Base-by-base conservation (phyloP, 2,888 invertebrate genomes). In the Orthosia gracilis region DNA sequence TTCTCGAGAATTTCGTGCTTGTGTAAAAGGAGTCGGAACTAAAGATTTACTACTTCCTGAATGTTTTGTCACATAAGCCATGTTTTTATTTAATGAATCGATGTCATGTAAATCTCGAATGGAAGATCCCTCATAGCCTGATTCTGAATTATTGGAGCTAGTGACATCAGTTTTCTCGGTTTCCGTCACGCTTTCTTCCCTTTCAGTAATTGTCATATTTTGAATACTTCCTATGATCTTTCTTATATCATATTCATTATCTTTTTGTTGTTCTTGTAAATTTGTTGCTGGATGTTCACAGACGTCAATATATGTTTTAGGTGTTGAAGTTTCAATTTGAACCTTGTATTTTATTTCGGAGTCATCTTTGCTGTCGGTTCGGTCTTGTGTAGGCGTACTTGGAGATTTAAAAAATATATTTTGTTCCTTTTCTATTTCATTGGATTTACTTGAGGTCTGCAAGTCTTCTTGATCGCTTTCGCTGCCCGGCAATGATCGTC, bases 71-170 rank as follows among this genome's bases (percentile, higher is more conserved):
- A 71, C 76, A 61, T 21, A 62, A 52, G 78, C 57, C 31, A 71
- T 52, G 73, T 70, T 82, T 65, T 82, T 89, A 71, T 78, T 86
- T 17, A 76, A 59, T 18, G 73, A 73, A 67, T 90, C 88, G 40
- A 82, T 78, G 57, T 91, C 90, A 74, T 88, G 86, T 52, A 90
- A 82, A 80, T 92, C 91, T 82, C 87, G 90, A 49, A 88, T 87
- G 54, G 89, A 90, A 17, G 92, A 93, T 50, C 91, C 94, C 50
- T 91, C 90, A 68, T 92, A 93, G 18, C 92, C 93, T 57, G 94
- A 94, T 85, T 94, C 93, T 57, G 94, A 93, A 82, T 90, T 92
- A 54, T 81, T 77, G 23, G 88, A 91, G 85, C 92, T 93, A 4
- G 82, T 82, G 80, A 89, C 88, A 73, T 93, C 91, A 31, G 83